Evolutionary conservation across 2,797 vertebrate genomes (phyloP), one percentile per base, ranked within the genome.

Genomic region (Sarcoramphus papa): DNA sequence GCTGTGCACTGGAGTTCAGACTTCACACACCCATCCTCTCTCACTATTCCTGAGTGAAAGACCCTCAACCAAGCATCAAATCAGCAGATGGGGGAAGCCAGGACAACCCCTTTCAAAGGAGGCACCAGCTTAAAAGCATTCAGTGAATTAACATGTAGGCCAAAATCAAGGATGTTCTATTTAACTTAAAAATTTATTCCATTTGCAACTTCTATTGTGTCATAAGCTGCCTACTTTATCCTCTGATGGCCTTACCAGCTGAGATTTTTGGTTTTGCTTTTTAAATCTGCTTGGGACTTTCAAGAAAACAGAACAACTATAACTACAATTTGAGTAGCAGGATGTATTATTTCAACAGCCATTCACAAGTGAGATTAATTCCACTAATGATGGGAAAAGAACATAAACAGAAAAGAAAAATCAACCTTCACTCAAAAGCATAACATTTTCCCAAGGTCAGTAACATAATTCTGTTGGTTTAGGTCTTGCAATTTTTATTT

Each of bases 261-360:
- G 68, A 84, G 3, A 1, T 6, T 59, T 90, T 67, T 16, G 9
- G 9, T 3, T 93, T 75, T 63, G 45, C 18, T 54, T 57, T 85
- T 85, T 28, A 79, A 19, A 67, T 70, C 28, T 70, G 13, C 19
- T 37, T 74, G 31, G 9, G 62, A 85, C 65, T 83, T 74, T 14
- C 21, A 96, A n/a, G 23, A 37, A 87, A 87, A 60, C 17, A 43
- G 48, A 93, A 63, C 14, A 79, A 67, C 60, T 73, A 7, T 17
- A 85, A 65, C 47, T 70, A 77, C 28, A 35, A 51, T 25, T 80
- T 65, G 6, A 93, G 30, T 18, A 77, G 31, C 10, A 77, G 12
- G 28, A n/a, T 57, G 69, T 48, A 56, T 85, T 91, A 85, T 81
- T 81, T 85, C 68, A 93, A 78, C 25, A 92, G 47, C 15, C 94